These are phyloP conservation scores for Deilephila porcellus DNA, from an alignment of 2,888 invertebrate species.

Conservation along the genomic window DNA sequence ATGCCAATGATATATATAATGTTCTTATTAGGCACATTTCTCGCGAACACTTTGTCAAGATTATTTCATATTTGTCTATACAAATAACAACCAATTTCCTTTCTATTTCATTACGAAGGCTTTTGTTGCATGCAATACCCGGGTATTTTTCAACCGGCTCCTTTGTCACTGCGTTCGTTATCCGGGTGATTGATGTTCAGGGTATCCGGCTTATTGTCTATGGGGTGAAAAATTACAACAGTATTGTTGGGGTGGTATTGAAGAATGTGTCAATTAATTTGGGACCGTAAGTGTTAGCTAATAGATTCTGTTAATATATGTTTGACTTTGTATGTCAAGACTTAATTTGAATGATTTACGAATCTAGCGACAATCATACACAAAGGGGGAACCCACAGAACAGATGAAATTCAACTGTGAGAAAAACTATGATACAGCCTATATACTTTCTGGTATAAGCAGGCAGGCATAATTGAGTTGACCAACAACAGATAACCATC, in stretches of 20 bases:
- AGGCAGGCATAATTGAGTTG: too few species aligned
- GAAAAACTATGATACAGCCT: too few species aligned
- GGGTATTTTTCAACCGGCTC: slow-evolving; percentile 13
- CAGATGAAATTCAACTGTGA: too few species aligned
- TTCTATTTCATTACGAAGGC: background rate
- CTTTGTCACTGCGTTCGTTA: slow-evolving; percentile 12
- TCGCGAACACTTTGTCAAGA: too few species aligned
- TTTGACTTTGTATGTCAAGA: background rate
- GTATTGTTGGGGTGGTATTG: background rate
- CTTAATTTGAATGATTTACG: too few species aligned
- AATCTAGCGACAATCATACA: too few species aligned
- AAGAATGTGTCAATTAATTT: slow-evolving; percentile 7
- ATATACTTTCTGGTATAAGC: too few species aligned
- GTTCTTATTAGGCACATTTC: too few species aligned
- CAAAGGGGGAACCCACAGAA: too few species aligned
- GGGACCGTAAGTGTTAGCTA: background rate
- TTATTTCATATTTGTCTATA: too few species aligned
- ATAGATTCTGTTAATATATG: background rate
- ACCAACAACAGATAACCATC: too few species aligned
- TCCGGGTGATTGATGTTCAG: slow-evolving; percentile 20
- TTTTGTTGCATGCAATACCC: background rate
- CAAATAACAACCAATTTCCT: background rate
- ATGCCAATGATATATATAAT: too few species aligned
- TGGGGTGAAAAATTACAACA: slow-evolving; percentile 7
- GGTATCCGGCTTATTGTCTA: background rate